These are phyloP conservation scores for Pygocentrus nattereri DNA, from an alignment of 2,797 vertebrate genomes.

Conservation along the genomic window DNA sequence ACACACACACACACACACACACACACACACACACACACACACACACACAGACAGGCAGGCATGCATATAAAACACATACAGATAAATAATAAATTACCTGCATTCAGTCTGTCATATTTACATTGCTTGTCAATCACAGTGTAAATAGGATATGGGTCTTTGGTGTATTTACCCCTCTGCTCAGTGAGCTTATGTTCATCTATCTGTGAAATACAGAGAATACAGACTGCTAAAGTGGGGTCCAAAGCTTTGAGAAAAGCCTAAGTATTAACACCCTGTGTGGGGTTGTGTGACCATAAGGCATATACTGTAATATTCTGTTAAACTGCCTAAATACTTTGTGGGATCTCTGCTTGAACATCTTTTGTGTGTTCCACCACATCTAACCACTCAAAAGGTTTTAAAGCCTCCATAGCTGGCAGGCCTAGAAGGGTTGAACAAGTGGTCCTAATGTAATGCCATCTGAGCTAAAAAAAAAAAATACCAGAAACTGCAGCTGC, in stretches of 20 bases:
- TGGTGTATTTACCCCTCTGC: constrained; percentile 15
- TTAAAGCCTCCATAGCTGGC: no score
- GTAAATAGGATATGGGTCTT: constrained; percentile 51
- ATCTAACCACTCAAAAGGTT: no score
- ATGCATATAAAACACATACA: neutral
- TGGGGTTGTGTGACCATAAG: neutral
- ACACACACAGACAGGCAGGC: neutral
- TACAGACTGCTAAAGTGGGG: neutral
- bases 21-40: neutral
- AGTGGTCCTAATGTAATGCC: no score
- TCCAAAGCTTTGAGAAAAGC: no score
- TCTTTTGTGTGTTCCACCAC: no score
- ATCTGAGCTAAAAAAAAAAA: no score
- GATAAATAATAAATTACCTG: constrained; percentile 13
- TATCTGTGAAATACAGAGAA: neutral
- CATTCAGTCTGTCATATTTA: neutral
- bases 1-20: neutral
- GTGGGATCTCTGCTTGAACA: no score
- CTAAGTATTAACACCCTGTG: neutral
- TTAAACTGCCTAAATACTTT: no score
- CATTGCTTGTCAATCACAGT: constrained; percentile 34
- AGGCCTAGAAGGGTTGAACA: no score
- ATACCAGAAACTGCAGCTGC: no score
- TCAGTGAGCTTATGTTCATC: neutral
- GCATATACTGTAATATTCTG: no score